A percentile compares a stretch with the other conserved stretches of the same genome.
phyloP scores from a whole-genome alignment of 1,140 invertebrate genomes.

The roundworm (Caenorhabditis elegans) region WBcel235 BX284604.4:3733501-3734000 shows the following conservation, averaged over 20 bases:
- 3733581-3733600: too few relatives aligned
- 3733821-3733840: constrained; percentile 39
- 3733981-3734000: constrained; percentile 29
- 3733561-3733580: too few relatives aligned
- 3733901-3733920: constrained; percentile 39
- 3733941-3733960: neutral
- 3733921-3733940: neutral
- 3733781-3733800: constrained; percentile 39
- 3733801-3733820: constrained; percentile 41
- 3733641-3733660: constrained; percentile 43
- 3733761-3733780: constrained; percentile 35
- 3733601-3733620: too few relatives aligned
- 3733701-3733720: constrained; percentile 44
- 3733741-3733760: neutral
- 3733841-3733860: constrained; percentile 11
- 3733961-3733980: constrained; percentile 19
- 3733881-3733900: constrained; percentile 32
- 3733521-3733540: too few relatives aligned
- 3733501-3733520: too few relatives aligned
- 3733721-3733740: neutral
- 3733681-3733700: constrained; percentile 45
- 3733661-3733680: constrained; percentile 36
- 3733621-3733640: constrained; percentile 39
- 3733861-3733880: constrained; percentile 38
- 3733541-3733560: too few relatives aligned